A percentile compares a stretch with the other conserved stretches of the same genome.
Conservation (phyloP, 2,888 invertebrate species). For the Ormyrus labotus region DNA sequence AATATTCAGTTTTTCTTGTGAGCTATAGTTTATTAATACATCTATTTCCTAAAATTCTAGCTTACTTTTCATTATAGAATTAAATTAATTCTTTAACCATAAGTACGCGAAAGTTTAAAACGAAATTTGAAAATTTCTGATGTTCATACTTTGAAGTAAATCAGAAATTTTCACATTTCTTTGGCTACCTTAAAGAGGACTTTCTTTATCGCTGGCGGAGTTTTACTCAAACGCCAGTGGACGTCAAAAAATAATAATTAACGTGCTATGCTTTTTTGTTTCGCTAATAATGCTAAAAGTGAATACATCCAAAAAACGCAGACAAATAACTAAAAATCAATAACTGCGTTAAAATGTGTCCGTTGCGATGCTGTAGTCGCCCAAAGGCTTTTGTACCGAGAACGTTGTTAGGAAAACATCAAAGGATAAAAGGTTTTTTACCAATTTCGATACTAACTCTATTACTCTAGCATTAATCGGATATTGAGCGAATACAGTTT, state of each 20-base stretch:
- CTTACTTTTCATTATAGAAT: neutral
- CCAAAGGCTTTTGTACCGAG: constrained; percentile 14
- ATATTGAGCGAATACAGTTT: constrained; percentile 24
- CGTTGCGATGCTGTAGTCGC: constrained; percentile 14
- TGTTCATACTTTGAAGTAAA: too few species aligned
- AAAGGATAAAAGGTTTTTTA: constrained; percentile 25
- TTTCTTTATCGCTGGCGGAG: constrained; percentile 2
- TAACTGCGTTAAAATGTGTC: neutral
- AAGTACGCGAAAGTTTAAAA: too few species aligned
- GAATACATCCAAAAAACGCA: neutral
- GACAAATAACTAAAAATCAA: neutral
- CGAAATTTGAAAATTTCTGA: too few species aligned
- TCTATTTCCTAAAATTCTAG: neutral
- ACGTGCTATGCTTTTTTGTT: constrained; percentile 32
- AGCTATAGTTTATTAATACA: neutral
- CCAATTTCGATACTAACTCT: constrained; percentile 47
- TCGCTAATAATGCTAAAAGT: constrained; percentile 23
- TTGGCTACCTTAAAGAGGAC: neutral
- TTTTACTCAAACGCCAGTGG: constrained; percentile 15
- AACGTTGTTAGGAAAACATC: constrained; percentile 16
- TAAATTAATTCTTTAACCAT: too few species aligned
- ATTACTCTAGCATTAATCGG: constrained; percentile 36
- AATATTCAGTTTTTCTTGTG: too few species aligned
- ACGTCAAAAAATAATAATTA: constrained; percentile 11
- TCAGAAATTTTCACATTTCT: neutral